These are phyloP conservation scores for Globodera rostochiensis DNA, from an alignment of 1,140 invertebrate species.

Conservation along the genomic window DNA sequence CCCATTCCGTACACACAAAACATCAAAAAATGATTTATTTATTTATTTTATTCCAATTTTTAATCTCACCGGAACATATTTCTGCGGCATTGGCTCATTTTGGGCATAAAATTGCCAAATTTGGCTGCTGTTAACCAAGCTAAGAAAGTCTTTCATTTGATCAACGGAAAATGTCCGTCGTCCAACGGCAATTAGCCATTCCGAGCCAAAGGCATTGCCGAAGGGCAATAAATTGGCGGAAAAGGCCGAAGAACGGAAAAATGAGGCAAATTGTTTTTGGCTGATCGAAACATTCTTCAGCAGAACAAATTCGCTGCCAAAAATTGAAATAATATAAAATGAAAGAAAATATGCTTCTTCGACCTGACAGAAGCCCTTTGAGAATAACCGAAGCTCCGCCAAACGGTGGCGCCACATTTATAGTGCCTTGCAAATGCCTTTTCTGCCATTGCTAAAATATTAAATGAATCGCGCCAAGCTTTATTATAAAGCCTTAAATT, in stretches of 20 bases:
- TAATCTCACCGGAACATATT: not conserved
- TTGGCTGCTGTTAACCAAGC: not conserved
- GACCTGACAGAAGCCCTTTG: not conserved
- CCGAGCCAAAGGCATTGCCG: not conserved
- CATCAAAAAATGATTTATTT: not conserved
- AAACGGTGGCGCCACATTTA: not conserved
- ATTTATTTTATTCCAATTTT: not conserved
- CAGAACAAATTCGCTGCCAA: not conserved
- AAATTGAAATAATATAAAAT: not conserved
- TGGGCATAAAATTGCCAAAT: not conserved
- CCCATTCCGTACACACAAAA: not conserved
- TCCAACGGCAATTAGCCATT: not conserved
- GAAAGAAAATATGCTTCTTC: not conserved
- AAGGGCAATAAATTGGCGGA: not conserved
- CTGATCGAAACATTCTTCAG: not conserved
- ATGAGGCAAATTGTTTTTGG: not conserved
- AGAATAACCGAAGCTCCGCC: not conserved
- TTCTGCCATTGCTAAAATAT: not conserved
- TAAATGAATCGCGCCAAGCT: not conserved
- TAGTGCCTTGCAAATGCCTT: not conserved
- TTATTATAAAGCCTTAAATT: not conserved
- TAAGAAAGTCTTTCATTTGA: not conserved
- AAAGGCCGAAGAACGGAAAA: not conserved
- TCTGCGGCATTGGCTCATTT: not conserved
- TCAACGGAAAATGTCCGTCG: not conserved